Percentiles rank a stretch among this genome's conserved stretches.
phyloP scores from a whole-genome alignment of 2,797 vertebrate genomes.

The Rhinogobio ventralis region DNA sequence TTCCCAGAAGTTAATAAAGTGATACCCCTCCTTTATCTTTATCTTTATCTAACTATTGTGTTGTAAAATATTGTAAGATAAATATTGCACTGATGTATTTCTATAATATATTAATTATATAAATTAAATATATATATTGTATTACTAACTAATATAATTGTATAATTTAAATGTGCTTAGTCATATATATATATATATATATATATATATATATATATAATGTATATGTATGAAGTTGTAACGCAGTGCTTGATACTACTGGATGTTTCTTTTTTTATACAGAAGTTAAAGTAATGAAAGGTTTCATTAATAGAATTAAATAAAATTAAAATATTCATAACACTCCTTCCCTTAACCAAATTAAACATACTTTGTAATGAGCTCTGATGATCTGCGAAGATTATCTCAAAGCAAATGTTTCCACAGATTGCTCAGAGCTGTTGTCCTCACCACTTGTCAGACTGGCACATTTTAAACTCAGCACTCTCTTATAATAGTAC shows the following conservation, averaged over 20 bases:
- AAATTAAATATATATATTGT: no score
- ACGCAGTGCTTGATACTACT: background rate
- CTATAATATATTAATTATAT: background rate
- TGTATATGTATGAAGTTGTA: background rate
- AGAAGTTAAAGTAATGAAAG: background rate
- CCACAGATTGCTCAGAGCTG: slow-evolving; percentile 31
- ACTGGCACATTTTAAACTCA: background rate
- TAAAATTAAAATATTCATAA: background rate
- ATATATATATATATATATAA: slow-evolving; percentile 5
- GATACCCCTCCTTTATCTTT: no score
- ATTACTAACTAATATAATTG: background rate
- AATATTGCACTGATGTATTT: background rate
- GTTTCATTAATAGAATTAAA: no score
- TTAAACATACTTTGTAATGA: slow-evolving; percentile 6
- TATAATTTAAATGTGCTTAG: background rate
- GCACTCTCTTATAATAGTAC: slow-evolving; percentile 11
- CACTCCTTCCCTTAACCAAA: background rate
- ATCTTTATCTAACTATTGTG: background rate
- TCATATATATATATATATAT: background rate
- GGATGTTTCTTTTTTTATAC: background rate
- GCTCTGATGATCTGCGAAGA: background rate
- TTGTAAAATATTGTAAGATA: background rate
- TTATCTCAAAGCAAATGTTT: slow-evolving; percentile 10
- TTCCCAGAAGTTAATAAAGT: background rate
- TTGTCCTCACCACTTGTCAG: slow-evolving; percentile 16